phyloP scores from a whole-genome alignment of 2,888 invertebrate species.

The Heteromyza rotundicornis region DNA sequence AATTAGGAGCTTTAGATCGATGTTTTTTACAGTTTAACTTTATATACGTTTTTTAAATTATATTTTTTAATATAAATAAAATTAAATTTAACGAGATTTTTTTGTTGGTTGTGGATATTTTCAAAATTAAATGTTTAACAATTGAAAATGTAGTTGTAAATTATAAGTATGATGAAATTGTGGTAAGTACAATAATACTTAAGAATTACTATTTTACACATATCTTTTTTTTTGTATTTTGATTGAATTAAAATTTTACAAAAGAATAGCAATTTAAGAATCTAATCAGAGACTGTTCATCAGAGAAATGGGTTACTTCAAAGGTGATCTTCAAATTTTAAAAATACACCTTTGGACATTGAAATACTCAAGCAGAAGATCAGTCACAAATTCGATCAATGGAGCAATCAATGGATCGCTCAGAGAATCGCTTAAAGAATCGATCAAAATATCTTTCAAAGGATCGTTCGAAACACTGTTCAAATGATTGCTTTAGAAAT shows the following conservation, averaged over 20 bases:
- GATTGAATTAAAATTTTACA: conserved; percentile 20
- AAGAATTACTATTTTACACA: conserved; percentile 46
- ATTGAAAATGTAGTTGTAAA: conserved; percentile 20
- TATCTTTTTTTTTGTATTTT: conserved; percentile 26
- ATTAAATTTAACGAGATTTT: conserved; percentile 41
- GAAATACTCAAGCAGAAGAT: too few relatives aligned
- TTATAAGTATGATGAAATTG: conserved; percentile 27
- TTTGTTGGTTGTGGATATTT: conserved; percentile 12
- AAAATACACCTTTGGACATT: too few relatives aligned
- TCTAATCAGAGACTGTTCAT: too few relatives aligned
- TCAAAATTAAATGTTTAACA: conserved; percentile 9
- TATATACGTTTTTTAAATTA: neutral
- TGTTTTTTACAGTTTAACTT: conserved; percentile 41
- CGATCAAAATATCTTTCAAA: too few relatives aligned
- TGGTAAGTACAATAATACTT: conserved; percentile 53
- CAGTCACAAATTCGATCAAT: too few relatives aligned
- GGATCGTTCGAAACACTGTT: too few relatives aligned
- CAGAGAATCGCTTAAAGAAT: too few relatives aligned
- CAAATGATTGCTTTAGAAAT: too few relatives aligned
- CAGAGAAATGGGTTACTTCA: too few relatives aligned
- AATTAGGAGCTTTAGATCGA: conserved; percentile 55
- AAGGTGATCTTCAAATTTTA: too few relatives aligned
- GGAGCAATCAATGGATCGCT: too few relatives aligned
- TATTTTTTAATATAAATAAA: conserved; percentile 4
- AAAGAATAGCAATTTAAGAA: too few relatives aligned